Conservation (phyloP, 2,113 vertebrate species). For the Sebastes schlegelii region DNA sequence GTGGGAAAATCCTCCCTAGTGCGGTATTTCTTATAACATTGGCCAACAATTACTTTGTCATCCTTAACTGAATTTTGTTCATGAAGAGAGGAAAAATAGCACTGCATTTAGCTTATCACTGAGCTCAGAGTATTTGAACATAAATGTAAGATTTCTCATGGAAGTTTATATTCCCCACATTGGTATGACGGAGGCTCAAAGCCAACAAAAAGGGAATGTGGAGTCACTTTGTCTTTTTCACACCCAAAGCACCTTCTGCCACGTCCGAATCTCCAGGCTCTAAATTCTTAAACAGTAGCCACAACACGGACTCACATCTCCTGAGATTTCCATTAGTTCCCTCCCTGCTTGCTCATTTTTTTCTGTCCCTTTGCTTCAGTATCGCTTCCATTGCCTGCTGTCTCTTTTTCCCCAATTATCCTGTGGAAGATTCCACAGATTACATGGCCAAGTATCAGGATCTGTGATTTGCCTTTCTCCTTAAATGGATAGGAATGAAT, state of each 20-base stretch:
- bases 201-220: not conserved
- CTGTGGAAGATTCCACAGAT: conserved; percentile 54
- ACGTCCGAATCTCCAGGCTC: conserved; percentile 27
- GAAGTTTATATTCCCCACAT: not conserved
- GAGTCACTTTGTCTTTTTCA: conserved; percentile 26
- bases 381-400: conserved; percentile 16
- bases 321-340: conserved; percentile 57
- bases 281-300: conserved; percentile 24
- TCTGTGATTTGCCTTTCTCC: conserved; percentile 56
- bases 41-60: not conserved
- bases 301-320: conserved; percentile 40
- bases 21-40: not conserved
- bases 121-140: not conserved
- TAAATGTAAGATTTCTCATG: not conserved
- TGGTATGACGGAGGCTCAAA: conserved; percentile 1
- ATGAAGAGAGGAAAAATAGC: not conserved
- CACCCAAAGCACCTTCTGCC: conserved; percentile 9
- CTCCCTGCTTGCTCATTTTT: conserved; percentile 33
- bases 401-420: conserved; percentile 53
- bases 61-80: not conserved
- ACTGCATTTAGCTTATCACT: not conserved
- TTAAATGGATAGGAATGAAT: conserved; percentile 63
- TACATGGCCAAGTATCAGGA: conserved; percentile 52
- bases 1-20: too few relatives aligned
- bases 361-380: conserved; percentile 29